Percentiles rank a stretch among this genome's conserved stretches.
phyloP scores from a whole-genome alignment of 2,797 vertebrate genomes.

The Trachops cirrhosus region DNA sequence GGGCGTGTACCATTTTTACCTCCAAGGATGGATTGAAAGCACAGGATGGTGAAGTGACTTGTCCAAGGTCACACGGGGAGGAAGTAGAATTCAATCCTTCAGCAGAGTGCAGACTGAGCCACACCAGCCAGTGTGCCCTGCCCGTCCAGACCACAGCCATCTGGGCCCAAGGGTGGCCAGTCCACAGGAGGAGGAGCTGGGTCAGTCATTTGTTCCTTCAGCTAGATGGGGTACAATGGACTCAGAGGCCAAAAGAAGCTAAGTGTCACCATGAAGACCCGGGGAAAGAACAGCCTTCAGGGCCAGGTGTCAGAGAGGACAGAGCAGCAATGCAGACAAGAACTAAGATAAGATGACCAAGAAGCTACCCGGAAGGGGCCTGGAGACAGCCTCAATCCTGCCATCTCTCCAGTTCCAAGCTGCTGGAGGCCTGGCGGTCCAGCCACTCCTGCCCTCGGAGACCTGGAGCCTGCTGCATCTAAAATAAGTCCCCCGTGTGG shows the following conservation, averaged over 20 bases:
- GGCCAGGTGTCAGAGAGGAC: not conserved
- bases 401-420: not conserved
- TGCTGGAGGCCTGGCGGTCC: not conserved
- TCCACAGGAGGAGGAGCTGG: not conserved
- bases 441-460: rapidly evolving
- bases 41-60: not conserved
- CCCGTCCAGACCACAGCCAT: not conserved
- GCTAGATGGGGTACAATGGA: not conserved
- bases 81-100: not conserved
- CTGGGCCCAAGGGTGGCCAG: not conserved
- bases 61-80: not conserved
- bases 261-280: not conserved
- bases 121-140: rapidly evolving
- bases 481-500: not conserved
- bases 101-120: not conserved
- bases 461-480: not conserved
- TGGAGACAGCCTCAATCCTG: not conserved
- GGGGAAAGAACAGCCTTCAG: not conserved
- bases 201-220: not conserved
- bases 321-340: not conserved
- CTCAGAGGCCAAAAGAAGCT: not conserved
- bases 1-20: rapidly evolving
- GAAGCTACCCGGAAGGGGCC: not conserved
- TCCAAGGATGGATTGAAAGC: not conserved
- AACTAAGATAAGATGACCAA: not conserved